phyloP scores from a whole-genome alignment of 1,140 invertebrate species.

The Atta cephalotes region DNA sequence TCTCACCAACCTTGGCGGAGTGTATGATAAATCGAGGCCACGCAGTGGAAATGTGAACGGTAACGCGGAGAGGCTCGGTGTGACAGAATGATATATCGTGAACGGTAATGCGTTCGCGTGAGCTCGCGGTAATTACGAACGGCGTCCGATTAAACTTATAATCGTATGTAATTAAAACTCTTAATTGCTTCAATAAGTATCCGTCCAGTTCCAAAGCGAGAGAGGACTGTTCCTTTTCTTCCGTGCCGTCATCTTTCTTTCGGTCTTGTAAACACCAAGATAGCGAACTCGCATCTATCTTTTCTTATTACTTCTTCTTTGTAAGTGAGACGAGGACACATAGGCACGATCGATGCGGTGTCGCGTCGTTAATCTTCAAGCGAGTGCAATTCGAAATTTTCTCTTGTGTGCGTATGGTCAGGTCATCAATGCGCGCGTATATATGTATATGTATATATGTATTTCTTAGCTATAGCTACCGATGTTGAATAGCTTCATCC shows the following conservation, averaged over 20 bases:
- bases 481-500: slow-evolving; percentile 31
- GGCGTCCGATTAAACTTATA: slow-evolving; percentile 59
- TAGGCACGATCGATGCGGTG: slow-evolving; percentile 53
- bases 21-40: slow-evolving; percentile 57
- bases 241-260: not conserved
- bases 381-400: slow-evolving; percentile 8
- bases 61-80: not conserved
- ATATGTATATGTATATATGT: not conserved
- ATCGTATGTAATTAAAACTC: slow-evolving; percentile 55
- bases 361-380: slow-evolving; percentile 64
- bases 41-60: not conserved
- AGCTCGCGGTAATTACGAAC: slow-evolving; percentile 43
- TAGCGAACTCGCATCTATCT: slow-evolving; percentile 30
- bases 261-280: slow-evolving; percentile 59
- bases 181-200: slow-evolving; percentile 59
- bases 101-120: slow-evolving; percentile 26
- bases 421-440: slow-evolving; percentile 24
- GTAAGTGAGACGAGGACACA: slow-evolving; percentile 42
- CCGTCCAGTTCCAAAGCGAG: not conserved
- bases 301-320: slow-evolving; percentile 66
- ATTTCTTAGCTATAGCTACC: not conserved
- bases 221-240: not conserved
- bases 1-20: slow-evolving; percentile 23
- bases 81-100: slow-evolving; percentile 56
- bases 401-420: slow-evolving; percentile 11